A percentile compares a stretch with the other conserved stretches of the same genome.
Conservation (phyloP, 2,797 vertebrate genomes). For the Podarcis lilfordi region DNA sequence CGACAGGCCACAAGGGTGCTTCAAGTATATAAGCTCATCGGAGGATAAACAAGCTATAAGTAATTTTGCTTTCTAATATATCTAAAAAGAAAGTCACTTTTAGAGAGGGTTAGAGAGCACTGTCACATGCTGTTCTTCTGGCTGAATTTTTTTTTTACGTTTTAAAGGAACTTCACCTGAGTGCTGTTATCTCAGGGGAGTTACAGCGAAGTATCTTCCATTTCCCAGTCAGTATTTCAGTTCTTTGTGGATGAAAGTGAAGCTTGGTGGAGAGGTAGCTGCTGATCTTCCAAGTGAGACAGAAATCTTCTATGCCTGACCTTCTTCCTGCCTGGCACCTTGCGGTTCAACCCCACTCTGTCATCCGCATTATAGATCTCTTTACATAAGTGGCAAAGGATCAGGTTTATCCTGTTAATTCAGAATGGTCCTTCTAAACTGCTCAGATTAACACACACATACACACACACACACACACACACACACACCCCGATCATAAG, state of each 20-base stretch:
- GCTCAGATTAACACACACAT: not conserved
- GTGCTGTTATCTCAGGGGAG: too few relatives aligned
- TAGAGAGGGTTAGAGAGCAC: not conserved
- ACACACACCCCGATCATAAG: fast-evolving
- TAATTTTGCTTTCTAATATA: not conserved
- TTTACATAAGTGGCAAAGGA: not conserved
- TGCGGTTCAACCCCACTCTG: not conserved
- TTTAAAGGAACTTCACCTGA: not conserved
- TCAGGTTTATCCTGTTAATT: constrained; percentile 10
- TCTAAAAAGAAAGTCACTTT: not conserved
- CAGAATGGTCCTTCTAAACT: not conserved
- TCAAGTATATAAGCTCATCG: not conserved
- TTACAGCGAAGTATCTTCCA: not conserved
- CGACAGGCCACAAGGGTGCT: not conserved
- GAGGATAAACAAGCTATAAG: not conserved
- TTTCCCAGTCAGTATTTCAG: not conserved
- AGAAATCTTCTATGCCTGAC: not conserved
- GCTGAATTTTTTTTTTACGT: too few relatives aligned
- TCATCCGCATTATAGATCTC: not conserved
- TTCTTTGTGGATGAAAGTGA: not conserved
- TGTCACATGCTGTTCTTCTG: not conserved
- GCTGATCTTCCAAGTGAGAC: not conserved
- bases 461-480: too few relatives aligned
- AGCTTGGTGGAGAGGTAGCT: not conserved
- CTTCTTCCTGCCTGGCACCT: not conserved